These are phyloP conservation scores for Oplegnathus fasciatus DNA, from an alignment of 2,113 vertebrate genomes.

Conservation along the genomic window DNA sequence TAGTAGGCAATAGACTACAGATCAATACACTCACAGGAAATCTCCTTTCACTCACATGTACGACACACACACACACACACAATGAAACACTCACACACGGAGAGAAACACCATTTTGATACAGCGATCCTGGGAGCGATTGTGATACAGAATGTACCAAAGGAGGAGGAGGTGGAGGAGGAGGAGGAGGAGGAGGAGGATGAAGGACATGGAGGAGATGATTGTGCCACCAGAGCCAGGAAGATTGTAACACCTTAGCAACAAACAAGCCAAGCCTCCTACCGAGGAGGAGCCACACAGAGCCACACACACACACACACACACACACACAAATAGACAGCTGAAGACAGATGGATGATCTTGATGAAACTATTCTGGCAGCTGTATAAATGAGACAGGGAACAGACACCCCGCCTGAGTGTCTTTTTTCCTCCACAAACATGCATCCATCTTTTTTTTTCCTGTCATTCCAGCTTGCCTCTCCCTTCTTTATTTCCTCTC, in stretches of 20 bases:
- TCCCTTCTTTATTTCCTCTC: conserved; percentile 12
- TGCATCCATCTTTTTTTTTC: neutral
- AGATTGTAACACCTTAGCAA: conserved; percentile 87
- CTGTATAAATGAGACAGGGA: conserved; percentile 42
- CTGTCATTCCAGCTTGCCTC: conserved; percentile 8
- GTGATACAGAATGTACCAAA: conserved; percentile 37
- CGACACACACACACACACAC: conserved; percentile 18
- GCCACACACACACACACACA: conserved; percentile 29
- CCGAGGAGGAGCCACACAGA: conserved; percentile 71
- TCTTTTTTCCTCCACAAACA: neutral
- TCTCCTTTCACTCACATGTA: conserved; percentile 40
- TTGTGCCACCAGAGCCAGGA: conserved; percentile 75
- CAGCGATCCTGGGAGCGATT: conserved; percentile 46
- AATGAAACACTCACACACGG: neutral
- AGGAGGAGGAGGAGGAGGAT: conserved; percentile 43
- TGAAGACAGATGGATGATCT: conserved; percentile 49
- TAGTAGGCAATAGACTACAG: conserved; percentile 53
- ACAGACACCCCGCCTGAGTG: neutral
- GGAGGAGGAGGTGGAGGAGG: conserved; percentile 38
- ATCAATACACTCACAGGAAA: conserved; percentile 76
- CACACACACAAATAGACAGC: conserved; percentile 32
- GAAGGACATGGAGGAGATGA: conserved; percentile 69
- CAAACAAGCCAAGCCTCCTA: conserved; percentile 82
- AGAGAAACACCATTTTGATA: conserved; percentile 48
- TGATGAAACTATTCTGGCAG: conserved; percentile 38